phyloP scores from a whole-genome alignment of 2,888 invertebrate genomes.

The Drosophila parthenogenetica region DNA sequence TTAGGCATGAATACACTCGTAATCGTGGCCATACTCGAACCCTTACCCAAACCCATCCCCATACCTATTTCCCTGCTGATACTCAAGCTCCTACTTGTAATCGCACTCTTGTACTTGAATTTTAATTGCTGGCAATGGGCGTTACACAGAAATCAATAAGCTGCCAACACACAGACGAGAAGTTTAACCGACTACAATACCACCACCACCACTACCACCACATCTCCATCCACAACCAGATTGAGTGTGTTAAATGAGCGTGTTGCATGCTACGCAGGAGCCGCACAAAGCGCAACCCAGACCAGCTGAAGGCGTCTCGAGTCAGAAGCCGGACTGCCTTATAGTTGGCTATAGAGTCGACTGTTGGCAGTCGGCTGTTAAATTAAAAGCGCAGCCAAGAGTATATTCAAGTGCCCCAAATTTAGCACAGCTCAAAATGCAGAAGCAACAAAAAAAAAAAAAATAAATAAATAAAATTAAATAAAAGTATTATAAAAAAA shows the following conservation, averaged over 20 bases:
- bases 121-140: slow-evolving; percentile 61
- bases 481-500: not conserved
- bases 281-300: slow-evolving; percentile 29
- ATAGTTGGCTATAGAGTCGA: not conserved
- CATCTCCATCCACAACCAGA: slow-evolving; percentile 9
- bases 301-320: slow-evolving; percentile 9
- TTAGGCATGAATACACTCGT: slow-evolving; percentile 63
- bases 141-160: slow-evolving; percentile 63
- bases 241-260: slow-evolving; percentile 54
- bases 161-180: slow-evolving; percentile 38
- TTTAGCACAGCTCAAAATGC: slow-evolving; percentile 17
- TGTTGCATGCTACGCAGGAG: slow-evolving; percentile 54
- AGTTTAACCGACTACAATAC: slow-evolving; percentile 2
- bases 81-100: not conserved
- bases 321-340: not conserved
- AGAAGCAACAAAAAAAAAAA: not conserved
- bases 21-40: slow-evolving; percentile 5
- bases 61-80: too few relatives aligned
- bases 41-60: not conserved
- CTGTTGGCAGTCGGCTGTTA: slow-evolving; percentile 5
- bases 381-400: slow-evolving; percentile 37
- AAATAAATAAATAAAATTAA: not conserved
- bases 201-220: too few relatives aligned
- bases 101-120: slow-evolving; percentile 37
- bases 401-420: slow-evolving; percentile 38